Base-by-base conservation (phyloP, 2,888 invertebrate genomes). In the Chrysopilus asiliformis region DNA sequence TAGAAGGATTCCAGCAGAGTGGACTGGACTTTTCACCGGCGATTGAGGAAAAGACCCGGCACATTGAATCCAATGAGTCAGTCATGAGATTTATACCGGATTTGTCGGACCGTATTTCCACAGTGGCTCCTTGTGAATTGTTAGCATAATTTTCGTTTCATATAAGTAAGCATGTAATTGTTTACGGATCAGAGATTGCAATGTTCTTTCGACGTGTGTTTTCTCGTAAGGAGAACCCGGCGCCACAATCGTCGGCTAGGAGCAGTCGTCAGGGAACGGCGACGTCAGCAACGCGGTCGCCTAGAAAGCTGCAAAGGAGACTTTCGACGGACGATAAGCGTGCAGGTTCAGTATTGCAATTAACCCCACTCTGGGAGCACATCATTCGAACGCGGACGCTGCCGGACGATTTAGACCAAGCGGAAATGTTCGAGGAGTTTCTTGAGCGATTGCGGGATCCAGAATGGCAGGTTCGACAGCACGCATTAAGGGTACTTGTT, bases 401-500 rank as follows among this genome's bases (percentile, higher is more conserved):
- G 37, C 85, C 85, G 26, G 72, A 72, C 15, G 72, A 74, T 43
- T 67, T 77, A 33, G 74, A 79, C 52, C 71, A 74, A 2, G 65
- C 67, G 40, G 67, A 71, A 37, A 73, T 82, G 49, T 82, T 80
- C 55, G 62, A 70, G 36, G 81, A 81, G 49, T 74, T 84, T 51
- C 67, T 75, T 29, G 77, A 79, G 46, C 71, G 84, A 33, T 66
- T 85, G 30, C 69, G 73, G 25, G 81, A 82, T 56, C 80, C 83
- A 2, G 85, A 86, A 57, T 80, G 82, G 76, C 83, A 84, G 60
- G 84, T 86, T 22, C 72, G 85, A 8, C 78, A 84, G 45, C 83
- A 86, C 57, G 84, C 85, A 17, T 64, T 86, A 5, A 64, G 84
- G 34, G 83, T 87, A 7, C 69, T 86, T 24, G 75, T 76, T 18